Evolutionary conservation across 1,140 invertebrate species (phyloP), one percentile per base, ranked within the genome.

Genomic region (Akabosia matsudoensis): DNA sequence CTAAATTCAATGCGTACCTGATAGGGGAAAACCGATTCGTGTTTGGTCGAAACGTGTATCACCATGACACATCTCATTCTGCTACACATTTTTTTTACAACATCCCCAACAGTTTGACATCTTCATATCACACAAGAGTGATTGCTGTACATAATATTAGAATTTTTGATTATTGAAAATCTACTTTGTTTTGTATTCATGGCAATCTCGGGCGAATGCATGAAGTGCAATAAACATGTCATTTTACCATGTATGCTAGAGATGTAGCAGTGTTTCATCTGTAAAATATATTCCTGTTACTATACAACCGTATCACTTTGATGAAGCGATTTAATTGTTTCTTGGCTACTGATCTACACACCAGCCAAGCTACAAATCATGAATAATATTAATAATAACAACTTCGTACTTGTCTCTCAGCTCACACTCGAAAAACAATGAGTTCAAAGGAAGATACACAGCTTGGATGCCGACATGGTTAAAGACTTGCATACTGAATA

Each of bases 311-410:
- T 67, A 61, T 61, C 54, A 61, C 24, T 61, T 61, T 61, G 13
- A 61, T 61, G 13, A 67, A 30, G 26, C 30, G 31, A 28, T 67
- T 67, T 67, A 67, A 67, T 67, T 67, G 61, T 30, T 30, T 67
- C 7, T 24, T n/a, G 31, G 61, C 61, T 67, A 30, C 61, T 67
- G 61, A 30, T 67, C 31, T 30, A 67, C 61, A 30, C 61, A 67
- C 13, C 37, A 45, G 37, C n/a, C n/a, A 45, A 45, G 37, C 37
- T n/a, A n/a, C n/a, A n/a, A n/a, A n/a, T n/a, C n/a, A n/a, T n/a
- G n/a, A n/a, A n/a, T n/a, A n/a, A n/a, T n/a, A n/a, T n/a, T n/a
- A n/a, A n/a, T n/a, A n/a, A n/a, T n/a, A n/a, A n/a, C n/a, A n/a
- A n/a, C n/a, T n/a, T n/a, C n/a, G n/a, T n/a, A n/a, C n/a, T n/a